These are phyloP conservation scores for Coracias cyanogaster DNA, from an alignment of 2,797 vertebrate genomes.

Conservation along the genomic window DNA sequence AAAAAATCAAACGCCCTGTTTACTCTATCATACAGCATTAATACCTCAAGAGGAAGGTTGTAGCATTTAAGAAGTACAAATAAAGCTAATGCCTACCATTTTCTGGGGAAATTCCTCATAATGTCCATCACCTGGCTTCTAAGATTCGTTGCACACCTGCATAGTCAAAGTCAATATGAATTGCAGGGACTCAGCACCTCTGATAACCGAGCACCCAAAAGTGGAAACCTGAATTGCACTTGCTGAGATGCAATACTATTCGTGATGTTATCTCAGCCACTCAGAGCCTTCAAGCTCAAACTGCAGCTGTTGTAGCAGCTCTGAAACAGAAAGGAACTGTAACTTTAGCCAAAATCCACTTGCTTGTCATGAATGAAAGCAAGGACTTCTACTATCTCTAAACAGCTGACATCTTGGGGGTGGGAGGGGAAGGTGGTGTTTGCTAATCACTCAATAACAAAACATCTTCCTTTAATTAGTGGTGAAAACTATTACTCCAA, in stretches of 20 bases:
- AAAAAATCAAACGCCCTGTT: conserved; percentile 19
- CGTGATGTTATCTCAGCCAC: conserved; percentile 23
- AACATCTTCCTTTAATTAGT: not conserved
- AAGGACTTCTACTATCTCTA: not conserved
- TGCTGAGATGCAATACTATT: not conserved
- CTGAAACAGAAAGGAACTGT: not conserved
- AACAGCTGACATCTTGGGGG: not conserved
- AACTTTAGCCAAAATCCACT: conserved; percentile 4
- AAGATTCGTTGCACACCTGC: not conserved
- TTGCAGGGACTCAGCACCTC: not conserved
- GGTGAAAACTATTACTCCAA: not conserved
- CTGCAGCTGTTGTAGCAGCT: conserved; percentile 9
- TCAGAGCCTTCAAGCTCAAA: conserved; percentile 14
- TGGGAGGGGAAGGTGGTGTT: not conserved
- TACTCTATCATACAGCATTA: not conserved
- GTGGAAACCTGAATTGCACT: not conserved
- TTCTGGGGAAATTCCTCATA: not conserved
- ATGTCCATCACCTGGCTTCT: not conserved
- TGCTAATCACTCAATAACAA: not conserved
- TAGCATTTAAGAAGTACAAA: not conserved
- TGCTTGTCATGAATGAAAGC: not conserved
- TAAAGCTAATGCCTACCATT: not conserved
- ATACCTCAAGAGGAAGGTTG: not conserved
- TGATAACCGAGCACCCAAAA: conserved; percentile 1
- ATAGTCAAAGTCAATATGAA: not conserved